phyloP scores from a whole-genome alignment of 2,888 invertebrate species.

The Alsophila aescularia region DNA sequence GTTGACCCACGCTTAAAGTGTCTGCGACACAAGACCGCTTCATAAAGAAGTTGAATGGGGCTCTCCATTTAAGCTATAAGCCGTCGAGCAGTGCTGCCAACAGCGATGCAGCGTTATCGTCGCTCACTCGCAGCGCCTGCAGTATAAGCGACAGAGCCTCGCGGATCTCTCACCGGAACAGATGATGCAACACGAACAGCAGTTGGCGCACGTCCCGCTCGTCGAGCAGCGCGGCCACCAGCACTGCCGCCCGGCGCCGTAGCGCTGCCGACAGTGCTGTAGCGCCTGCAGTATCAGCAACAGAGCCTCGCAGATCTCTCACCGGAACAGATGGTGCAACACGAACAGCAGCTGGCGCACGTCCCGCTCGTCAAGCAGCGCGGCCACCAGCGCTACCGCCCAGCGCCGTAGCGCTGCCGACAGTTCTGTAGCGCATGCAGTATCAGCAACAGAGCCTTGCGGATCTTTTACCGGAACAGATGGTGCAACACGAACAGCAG shows the following conservation, averaged over 20 bases:
- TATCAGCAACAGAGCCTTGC: too few species aligned
- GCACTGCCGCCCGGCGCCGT: constrained; percentile 67
- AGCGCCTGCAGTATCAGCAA: constrained; percentile 25
- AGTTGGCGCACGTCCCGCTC: constrained; percentile 60
- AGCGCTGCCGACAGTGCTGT: constrained; percentile 57
- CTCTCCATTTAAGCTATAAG: too few species aligned
- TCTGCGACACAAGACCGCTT: too few species aligned
- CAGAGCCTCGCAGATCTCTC: constrained; percentile 4
- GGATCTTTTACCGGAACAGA: constrained; percentile 63
- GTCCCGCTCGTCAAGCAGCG: constrained; percentile 59
- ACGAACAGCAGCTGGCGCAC: constrained; percentile 64
- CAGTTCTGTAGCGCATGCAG: constrained; percentile 43
- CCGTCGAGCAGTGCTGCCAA: constrained; percentile 56
- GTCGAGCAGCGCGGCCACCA: constrained; percentile 58
- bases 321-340: constrained; percentile 72
- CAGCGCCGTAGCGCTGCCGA: constrained; percentile 68
- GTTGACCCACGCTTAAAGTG: too few species aligned
- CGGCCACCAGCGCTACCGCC: constrained; percentile 59
- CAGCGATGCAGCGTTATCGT: constrained; percentile 39
- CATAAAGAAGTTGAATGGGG: too few species aligned
- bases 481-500: constrained; percentile 69
- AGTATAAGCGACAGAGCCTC: too few species aligned
- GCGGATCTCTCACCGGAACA: constrained; percentile 66
- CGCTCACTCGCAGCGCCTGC: not conserved
- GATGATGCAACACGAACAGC: constrained; percentile 67